Evolutionary conservation across 2,888 invertebrate genomes (phyloP).

Genomic region (Penaeus monodon): DNA sequence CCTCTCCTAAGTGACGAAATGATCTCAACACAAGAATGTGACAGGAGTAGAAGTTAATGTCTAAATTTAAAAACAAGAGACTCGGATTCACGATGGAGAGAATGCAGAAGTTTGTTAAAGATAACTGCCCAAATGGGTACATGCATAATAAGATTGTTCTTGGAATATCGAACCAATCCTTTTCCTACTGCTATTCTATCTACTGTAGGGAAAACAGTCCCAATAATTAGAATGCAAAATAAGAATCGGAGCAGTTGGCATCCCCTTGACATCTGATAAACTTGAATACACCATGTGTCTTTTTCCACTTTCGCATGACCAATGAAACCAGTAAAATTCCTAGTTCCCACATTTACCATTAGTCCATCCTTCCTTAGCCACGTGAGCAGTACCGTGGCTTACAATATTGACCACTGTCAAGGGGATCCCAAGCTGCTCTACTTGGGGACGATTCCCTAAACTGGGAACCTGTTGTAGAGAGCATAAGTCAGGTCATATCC

Average conservation of each 20-base stretch:
- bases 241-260: constrained; percentile 39
- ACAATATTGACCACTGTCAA: constrained; percentile 24
- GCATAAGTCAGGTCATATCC: constrained; percentile 95
- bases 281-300: background rate
- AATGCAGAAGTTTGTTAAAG: constrained; percentile 11
- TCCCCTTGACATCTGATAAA: constrained; percentile 35
- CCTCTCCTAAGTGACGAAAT: constrained; percentile 35
- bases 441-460: constrained; percentile 64
- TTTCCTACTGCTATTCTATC: constrained; percentile 41
- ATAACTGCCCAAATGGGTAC: constrained; percentile 18
- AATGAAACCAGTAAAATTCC: background rate
- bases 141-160: constrained; percentile 16
- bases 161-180: constrained; percentile 20
- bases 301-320: background rate
- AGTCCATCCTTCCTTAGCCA: constrained; percentile 16
- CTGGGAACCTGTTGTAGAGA: constrained; percentile 88
- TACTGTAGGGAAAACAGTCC: constrained; percentile 32
- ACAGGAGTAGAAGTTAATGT: background rate
- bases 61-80: constrained; percentile 1
- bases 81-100: constrained; percentile 3
- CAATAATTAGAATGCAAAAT: constrained; percentile 32
- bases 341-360: background rate
- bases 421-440: constrained; percentile 31
- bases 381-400: constrained; percentile 16
- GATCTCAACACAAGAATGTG: constrained; percentile 12